Conservation (phyloP, 2,113 vertebrate genomes). For the Narcine bancroftii region DNA sequence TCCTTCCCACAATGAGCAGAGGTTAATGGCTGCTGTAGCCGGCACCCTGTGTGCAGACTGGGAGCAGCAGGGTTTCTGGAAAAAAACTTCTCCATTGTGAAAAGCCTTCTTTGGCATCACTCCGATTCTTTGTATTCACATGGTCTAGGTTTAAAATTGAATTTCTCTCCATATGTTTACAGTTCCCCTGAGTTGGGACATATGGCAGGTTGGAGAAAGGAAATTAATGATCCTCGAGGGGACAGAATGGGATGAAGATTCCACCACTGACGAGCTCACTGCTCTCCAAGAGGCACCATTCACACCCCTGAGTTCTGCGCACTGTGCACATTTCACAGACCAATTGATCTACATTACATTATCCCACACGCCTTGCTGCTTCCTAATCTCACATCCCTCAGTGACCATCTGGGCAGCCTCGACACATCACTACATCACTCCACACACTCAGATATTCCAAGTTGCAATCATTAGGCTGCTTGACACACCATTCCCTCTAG, state of each 20-base stretch:
- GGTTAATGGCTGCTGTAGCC: too few relatives aligned
- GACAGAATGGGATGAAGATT: background rate
- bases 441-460: too few relatives aligned
- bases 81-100: background rate
- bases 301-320: background rate
- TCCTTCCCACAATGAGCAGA: too few relatives aligned
- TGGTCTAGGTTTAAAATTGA: background rate
- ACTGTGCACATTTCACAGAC: background rate
- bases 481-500: background rate
- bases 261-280: background rate
- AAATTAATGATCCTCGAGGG: background rate
- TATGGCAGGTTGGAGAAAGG: background rate
- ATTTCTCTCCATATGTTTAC: background rate
- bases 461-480: too few relatives aligned
- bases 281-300: background rate
- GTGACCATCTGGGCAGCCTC: background rate
- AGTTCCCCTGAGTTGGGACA: background rate
- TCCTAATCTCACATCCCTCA: background rate
- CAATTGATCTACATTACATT: background rate
- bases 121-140: background rate
- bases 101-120: background rate
- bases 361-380: background rate
- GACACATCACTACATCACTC: background rate
- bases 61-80: background rate
- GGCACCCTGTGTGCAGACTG: background rate